Conservation (phyloP, 2,113 vertebrate genomes). For the Grallaria varia region DNA sequence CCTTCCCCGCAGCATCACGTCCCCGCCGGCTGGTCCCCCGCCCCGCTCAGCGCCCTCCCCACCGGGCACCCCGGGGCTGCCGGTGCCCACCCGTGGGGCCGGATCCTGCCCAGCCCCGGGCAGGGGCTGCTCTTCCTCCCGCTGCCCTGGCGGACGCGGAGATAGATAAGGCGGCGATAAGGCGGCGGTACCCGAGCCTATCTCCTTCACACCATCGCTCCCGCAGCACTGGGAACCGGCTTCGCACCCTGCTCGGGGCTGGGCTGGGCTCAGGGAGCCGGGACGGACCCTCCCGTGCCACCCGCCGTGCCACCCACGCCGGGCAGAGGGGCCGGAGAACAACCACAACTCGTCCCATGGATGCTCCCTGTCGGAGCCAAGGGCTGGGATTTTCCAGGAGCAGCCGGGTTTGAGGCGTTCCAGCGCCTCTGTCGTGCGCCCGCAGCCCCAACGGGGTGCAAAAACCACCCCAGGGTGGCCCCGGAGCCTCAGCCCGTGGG, state of each 20-base stretch:
- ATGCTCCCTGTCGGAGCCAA: neutral
- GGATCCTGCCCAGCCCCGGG: neutral
- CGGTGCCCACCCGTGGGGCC: neutral
- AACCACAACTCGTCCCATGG: neutral
- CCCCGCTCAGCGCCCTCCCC: neutral
- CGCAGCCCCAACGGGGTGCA: rapidly evolving
- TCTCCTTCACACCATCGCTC: conserved; percentile 53
- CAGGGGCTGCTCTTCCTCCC: neutral
- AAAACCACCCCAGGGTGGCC: neutral
- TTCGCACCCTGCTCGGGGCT: neutral
- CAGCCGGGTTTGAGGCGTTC: neutral
- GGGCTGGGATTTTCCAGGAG: neutral
- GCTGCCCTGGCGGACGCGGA: neutral
- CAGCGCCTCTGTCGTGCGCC: rapidly evolving
- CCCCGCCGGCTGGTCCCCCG: neutral
- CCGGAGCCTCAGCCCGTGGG: rapidly evolving
- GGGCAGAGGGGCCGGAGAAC: neutral
- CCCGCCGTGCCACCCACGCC: neutral
- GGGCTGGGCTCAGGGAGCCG: neutral
- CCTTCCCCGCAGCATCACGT: rapidly evolving
- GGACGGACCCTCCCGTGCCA: rapidly evolving
- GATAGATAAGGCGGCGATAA: neutral
- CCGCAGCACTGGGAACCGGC: neutral
- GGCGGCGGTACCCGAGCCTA: neutral
- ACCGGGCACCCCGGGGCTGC: neutral